A percentile compares a stretch with the other conserved stretches of the same genome.
phyloP scores from a whole-genome alignment of 2,113 vertebrate species.

The Meriones unguiculatus region DNA sequence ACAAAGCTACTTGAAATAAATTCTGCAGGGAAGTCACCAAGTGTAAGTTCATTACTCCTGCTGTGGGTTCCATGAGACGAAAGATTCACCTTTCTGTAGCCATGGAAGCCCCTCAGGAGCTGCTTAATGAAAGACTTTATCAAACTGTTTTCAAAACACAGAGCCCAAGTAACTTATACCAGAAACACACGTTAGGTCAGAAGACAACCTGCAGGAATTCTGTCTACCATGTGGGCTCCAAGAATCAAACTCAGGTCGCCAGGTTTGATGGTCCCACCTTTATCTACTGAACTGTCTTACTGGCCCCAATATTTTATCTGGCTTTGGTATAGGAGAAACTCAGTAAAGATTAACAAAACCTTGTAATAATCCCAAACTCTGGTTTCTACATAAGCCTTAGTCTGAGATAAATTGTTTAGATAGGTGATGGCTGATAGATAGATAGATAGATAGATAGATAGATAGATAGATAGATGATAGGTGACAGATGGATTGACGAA shows the following conservation, averaged over 20 bases:
- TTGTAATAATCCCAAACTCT: background rate
- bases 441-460: background rate
- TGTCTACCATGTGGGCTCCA: background rate
- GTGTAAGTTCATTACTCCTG: background rate
- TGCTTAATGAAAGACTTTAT: background rate
- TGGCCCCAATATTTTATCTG: background rate
- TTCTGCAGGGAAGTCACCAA: background rate
- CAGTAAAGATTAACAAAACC: conserved; percentile 31
- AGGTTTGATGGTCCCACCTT: background rate
- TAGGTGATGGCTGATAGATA: background rate
- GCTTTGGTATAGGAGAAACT: background rate
- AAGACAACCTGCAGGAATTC: background rate
- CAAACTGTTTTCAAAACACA: background rate
- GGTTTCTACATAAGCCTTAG: background rate
- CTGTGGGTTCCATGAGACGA: background rate
- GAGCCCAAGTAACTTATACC: background rate
- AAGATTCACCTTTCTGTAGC: background rate
- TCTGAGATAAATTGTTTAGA: background rate
- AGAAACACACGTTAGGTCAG: background rate
- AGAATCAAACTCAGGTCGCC: background rate
- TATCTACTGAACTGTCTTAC: background rate
- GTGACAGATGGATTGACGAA: background rate
- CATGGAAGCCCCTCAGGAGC: background rate
- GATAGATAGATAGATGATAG: too few relatives aligned
- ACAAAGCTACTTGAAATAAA: background rate